These are phyloP conservation scores for Argyresthia goedartella DNA, from an alignment of 2,888 invertebrate genomes.

Conservation along the genomic window DNA sequence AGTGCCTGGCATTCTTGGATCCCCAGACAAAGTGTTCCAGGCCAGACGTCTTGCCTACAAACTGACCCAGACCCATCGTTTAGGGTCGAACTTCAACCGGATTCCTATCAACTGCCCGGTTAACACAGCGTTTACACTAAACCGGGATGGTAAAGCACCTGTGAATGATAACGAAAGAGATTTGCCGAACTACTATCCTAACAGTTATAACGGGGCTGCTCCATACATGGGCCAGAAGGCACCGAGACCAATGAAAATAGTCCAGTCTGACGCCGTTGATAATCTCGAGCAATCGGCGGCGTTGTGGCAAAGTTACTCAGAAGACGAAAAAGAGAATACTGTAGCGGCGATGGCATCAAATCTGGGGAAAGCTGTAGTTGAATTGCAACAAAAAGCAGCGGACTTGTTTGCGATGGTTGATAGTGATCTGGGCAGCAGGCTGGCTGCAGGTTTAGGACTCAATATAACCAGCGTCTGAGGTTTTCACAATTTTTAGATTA, in stretches of 20 bases:
- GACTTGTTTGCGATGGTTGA: too few relatives aligned
- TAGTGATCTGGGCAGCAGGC: too few relatives aligned
- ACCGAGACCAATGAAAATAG: not conserved
- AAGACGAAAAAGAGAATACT: too few relatives aligned
- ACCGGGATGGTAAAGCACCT: slow-evolving; percentile 83
- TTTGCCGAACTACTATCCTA: slow-evolving; percentile 91
- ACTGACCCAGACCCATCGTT: slow-evolving; percentile 56
- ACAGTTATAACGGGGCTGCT: slow-evolving; percentile 86
- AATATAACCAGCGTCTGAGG: too few relatives aligned
- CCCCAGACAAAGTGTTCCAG: slow-evolving; percentile 58
- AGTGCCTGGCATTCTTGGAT: not conserved
- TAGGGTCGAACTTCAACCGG: slow-evolving; percentile 28
- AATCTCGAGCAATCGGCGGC: too few relatives aligned
- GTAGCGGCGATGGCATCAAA: too few relatives aligned
- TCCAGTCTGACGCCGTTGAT: not conserved
- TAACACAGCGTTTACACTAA: slow-evolving; percentile 72
- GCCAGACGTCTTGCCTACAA: slow-evolving; percentile 48
- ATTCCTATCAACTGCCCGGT: not conserved
- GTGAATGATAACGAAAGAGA: slow-evolving; percentile 79
- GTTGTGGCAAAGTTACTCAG: too few relatives aligned
- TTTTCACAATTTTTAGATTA: too few relatives aligned
- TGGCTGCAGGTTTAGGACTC: too few relatives aligned
- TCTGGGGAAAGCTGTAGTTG: too few relatives aligned
- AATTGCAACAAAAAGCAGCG: too few relatives aligned
- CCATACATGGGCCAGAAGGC: slow-evolving; percentile 74